Conservation (phyloP, 2,888 invertebrate species). For the Leptopilina drosophilae region DNA sequence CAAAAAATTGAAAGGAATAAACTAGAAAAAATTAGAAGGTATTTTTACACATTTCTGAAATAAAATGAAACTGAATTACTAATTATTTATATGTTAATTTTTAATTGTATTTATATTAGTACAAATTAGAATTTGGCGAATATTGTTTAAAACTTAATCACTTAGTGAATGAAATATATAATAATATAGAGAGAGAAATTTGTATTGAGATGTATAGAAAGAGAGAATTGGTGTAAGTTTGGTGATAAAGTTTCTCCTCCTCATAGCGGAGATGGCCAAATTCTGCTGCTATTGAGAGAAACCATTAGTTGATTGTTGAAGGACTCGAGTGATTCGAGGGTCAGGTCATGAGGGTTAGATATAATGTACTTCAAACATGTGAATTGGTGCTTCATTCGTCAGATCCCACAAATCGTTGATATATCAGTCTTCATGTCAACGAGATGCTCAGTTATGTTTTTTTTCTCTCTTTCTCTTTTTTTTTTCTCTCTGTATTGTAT, state of each 20-base stretch:
- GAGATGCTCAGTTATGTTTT: constrained; percentile 15
- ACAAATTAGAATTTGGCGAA: no score
- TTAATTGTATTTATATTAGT: no score
- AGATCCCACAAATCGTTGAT: constrained; percentile 17
- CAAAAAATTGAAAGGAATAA: no score
- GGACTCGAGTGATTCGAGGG: constrained; percentile 34
- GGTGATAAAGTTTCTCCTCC: constrained; percentile 30
- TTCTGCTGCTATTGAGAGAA: constrained; percentile 27
- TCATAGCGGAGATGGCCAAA: constrained; percentile 30
- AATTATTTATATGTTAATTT: no score
- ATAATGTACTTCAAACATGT: constrained; percentile 34
- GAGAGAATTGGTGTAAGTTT: constrained; percentile 22
- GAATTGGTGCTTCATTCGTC: constrained; percentile 36
- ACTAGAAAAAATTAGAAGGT: no score
- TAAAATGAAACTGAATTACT: no score
- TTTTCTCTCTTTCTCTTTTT: background rate
- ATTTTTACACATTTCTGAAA: no score
- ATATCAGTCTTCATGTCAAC: constrained; percentile 1
- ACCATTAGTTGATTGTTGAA: constrained; percentile 38
- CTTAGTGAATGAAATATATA: no score
- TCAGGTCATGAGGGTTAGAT: constrained; percentile 35
- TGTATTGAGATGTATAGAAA: constrained; percentile 21
- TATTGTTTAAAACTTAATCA: no score
- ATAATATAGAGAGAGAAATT: background rate
- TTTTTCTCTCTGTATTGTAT: no score